Conservation (phyloP, 2,113 vertebrate species). For the Alexandromys fortis region DNA sequence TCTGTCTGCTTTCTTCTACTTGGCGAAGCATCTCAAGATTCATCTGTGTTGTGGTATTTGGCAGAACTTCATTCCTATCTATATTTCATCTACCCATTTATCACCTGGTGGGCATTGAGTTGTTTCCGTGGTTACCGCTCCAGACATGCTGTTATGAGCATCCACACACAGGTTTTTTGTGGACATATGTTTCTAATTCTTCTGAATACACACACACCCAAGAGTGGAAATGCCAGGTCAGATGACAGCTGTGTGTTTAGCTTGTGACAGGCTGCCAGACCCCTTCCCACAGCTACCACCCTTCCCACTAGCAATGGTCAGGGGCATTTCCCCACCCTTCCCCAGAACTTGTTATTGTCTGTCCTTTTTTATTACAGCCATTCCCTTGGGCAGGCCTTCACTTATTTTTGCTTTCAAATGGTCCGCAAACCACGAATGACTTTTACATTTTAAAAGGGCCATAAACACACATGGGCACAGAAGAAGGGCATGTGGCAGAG, state of each 20-base stretch:
- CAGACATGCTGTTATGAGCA: not conserved
- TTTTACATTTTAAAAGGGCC: slow-evolving; percentile 20
- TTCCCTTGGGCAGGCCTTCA: not conserved
- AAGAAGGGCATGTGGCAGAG: not conserved
- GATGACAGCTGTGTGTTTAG: not conserved
- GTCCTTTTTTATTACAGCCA: not conserved
- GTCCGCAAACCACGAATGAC: not conserved
- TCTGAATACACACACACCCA: fast-evolving
- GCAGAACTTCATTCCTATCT: not conserved
- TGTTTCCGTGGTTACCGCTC: not conserved
- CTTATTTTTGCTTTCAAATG: not conserved
- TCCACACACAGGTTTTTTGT: not conserved
- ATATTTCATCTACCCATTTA: not conserved
- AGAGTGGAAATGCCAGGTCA: not conserved
- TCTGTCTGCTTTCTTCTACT: not conserved
- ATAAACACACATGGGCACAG: too few relatives aligned
- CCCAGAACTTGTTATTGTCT: not conserved
- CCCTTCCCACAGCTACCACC: not conserved
- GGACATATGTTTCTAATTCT: not conserved
- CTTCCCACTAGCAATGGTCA: not conserved
- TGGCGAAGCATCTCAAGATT: not conserved
- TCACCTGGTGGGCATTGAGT: not conserved
- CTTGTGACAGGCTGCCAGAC: not conserved
- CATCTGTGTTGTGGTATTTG: fast-evolving
- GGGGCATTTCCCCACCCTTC: not conserved